Evolutionary conservation across 2,888 invertebrate genomes (phyloP).

Genomic region (Alcis repandata): DNA sequence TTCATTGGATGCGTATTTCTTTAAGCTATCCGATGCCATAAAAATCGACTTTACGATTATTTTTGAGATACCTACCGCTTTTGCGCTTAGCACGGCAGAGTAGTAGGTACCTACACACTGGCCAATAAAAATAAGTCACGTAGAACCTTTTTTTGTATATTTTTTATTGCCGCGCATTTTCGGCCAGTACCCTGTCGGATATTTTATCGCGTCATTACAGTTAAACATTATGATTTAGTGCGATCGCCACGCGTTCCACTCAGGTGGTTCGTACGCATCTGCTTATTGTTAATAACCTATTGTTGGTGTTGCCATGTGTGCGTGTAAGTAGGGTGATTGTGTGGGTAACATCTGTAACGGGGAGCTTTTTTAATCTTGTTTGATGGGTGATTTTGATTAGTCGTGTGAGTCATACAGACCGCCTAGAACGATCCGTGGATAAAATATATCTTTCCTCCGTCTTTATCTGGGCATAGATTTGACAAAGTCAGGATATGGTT

Average conservation of each 20-base stretch:
- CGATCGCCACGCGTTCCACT: conserved; percentile 64
- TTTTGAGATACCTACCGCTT: no score
- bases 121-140: no score
- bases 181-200: conserved; percentile 47
- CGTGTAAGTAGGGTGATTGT: conserved; percentile 1
- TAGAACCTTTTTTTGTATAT: neutral
- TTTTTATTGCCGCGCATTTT: conserved; percentile 26
- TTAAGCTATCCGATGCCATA: no score
- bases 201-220: conserved; percentile 62
- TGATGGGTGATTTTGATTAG: conserved; percentile 37
- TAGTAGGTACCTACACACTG: neutral
- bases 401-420: conserved; percentile 1
- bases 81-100: no score
- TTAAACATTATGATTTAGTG: conserved; percentile 70
- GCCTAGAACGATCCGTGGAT: no score
- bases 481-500: no score
- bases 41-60: no score
- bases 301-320: conserved; percentile 58
- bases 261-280: conserved; percentile 80
- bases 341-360: conserved; percentile 46
- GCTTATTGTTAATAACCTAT: conserved; percentile 79
- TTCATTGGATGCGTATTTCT: no score
- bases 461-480: no score
- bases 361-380: conserved; percentile 45
- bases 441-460: no score